Base-by-base conservation (phyloP, 2,888 invertebrate species). In the Brenthis hecate region DNA sequence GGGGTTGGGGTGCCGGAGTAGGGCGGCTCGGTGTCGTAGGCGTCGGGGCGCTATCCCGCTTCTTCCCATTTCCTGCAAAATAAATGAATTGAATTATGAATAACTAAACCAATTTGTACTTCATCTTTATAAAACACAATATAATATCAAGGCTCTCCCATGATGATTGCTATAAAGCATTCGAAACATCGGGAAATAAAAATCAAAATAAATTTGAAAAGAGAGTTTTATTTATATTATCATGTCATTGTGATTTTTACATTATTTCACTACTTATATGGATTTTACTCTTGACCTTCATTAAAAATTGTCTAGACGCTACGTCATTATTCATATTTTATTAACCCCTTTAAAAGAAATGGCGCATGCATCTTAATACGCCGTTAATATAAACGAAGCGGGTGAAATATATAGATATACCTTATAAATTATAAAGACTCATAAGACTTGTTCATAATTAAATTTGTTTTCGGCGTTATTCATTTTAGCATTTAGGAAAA, bases 61-160 rank as follows among this genome's bases (percentile, higher is more conserved):
- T 93, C 84, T 93, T 93, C 75, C 92, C 91, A 84, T 91, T 92
- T 84, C 92, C 92, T 92, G 88, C 69, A 90, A 89, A 56, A 43
- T 50, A 16, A 43, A 51, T 13, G 50, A 32, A 14, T 48, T 14
- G 13, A 23, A 28, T 28, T 6, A 56, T 56, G n/a, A 56, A 56
- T n/a, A 60, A 28, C 36, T 11, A 11, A 43, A 43, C 8, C 36
- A 11, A 11, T 36, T 43, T 43, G 11, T 2, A 43, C 36, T 43
- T 11, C 2, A 43, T 11, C 11, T 43, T 43, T 43, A 36, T 36
- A 43, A 43, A 8, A 43, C 11, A 43, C 0, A 43, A 43, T 43
- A 43, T 2, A 43, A 43, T 28, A 3, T 28, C 19, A 19, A 19
- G 19, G 19, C 19, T 19, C 19, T 19, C 19, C 19, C 19, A 1